These are phyloP conservation scores for Buathra laborator DNA, from an alignment of 2,888 invertebrate species.

Conservation along the genomic window DNA sequence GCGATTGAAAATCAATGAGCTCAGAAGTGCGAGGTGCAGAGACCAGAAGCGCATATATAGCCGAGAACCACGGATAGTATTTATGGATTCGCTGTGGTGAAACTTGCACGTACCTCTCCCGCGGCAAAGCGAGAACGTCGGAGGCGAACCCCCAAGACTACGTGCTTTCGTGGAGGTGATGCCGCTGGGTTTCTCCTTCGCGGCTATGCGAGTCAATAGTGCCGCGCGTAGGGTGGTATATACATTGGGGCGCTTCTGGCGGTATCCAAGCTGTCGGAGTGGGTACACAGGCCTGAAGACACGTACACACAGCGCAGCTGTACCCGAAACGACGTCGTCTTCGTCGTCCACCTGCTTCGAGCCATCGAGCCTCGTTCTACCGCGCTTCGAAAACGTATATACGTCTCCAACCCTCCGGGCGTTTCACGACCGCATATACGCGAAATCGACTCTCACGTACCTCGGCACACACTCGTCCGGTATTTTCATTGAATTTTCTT, in stretches of 20 bases:
- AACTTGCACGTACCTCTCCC: slow-evolving; percentile 52
- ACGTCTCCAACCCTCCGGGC: background rate
- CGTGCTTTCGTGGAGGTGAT: slow-evolving; percentile 56
- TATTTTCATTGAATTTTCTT: slow-evolving; percentile 51
- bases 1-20: slow-evolving; percentile 79
- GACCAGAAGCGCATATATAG: slow-evolving; percentile 42
- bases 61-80: slow-evolving; percentile 46
- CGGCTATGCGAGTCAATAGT: slow-evolving; percentile 52
- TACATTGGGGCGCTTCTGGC: slow-evolving; percentile 7
- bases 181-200: slow-evolving; percentile 34
- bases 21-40: slow-evolving; percentile 73
- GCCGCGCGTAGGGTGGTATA: slow-evolving; percentile 14
- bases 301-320: slow-evolving; percentile 35
- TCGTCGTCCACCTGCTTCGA: slow-evolving; percentile 42
- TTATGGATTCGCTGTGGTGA: slow-evolving; percentile 68
- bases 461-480: slow-evolving; percentile 19
- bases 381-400: too few species aligned
- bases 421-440: slow-evolving; percentile 27
- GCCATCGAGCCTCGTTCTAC: slow-evolving; percentile 23
- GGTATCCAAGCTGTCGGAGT: slow-evolving; percentile 38
- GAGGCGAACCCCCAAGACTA: slow-evolving; percentile 40
- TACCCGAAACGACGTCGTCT: slow-evolving; percentile 44
- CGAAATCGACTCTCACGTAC: slow-evolving; percentile 43
- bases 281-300: slow-evolving; percentile 42
- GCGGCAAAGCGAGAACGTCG: slow-evolving; percentile 22